Conservation (phyloP, 1,140 invertebrate species). For the Aphis gossypii region DNA sequence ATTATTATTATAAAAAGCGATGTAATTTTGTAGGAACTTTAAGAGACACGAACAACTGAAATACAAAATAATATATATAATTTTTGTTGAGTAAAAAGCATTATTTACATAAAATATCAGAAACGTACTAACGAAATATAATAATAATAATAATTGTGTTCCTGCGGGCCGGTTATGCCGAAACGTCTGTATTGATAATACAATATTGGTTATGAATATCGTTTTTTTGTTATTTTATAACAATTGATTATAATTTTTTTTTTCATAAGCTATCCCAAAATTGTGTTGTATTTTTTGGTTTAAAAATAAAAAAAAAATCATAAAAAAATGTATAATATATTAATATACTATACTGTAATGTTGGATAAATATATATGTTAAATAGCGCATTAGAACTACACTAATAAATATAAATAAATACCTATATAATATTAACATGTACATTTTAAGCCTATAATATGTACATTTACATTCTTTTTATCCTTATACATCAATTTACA, state of each 20-base stretch:
- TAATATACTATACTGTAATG: slow-evolving; percentile 16
- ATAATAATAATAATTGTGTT: background rate
- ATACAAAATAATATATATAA: background rate
- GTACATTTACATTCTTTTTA: background rate
- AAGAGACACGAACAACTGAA: background rate
- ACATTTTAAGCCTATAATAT: background rate
- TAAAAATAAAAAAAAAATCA: background rate
- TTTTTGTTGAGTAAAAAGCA: background rate
- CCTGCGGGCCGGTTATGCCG: background rate
- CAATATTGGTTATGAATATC: slow-evolving; percentile 11
- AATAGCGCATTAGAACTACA: slow-evolving; percentile 19
- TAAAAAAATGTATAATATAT: slow-evolving; percentile 17
- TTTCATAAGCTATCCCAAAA: slow-evolving; percentile 13
- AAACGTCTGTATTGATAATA: background rate
- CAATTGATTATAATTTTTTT: slow-evolving; percentile 19
- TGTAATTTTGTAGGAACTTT: background rate
- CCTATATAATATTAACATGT: slow-evolving; percentile 4
- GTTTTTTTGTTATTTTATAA: background rate
- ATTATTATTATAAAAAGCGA: background rate
- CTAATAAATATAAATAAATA: slow-evolving; percentile 16
- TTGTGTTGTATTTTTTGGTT: slow-evolving; percentile 16
- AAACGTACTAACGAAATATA: background rate
- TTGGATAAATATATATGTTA: slow-evolving; percentile 28
- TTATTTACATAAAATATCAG: background rate
- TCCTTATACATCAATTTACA: background rate